Base-by-base conservation (phyloP, 2,888 invertebrate species). In the Pristionchus entomophagus region DNA sequence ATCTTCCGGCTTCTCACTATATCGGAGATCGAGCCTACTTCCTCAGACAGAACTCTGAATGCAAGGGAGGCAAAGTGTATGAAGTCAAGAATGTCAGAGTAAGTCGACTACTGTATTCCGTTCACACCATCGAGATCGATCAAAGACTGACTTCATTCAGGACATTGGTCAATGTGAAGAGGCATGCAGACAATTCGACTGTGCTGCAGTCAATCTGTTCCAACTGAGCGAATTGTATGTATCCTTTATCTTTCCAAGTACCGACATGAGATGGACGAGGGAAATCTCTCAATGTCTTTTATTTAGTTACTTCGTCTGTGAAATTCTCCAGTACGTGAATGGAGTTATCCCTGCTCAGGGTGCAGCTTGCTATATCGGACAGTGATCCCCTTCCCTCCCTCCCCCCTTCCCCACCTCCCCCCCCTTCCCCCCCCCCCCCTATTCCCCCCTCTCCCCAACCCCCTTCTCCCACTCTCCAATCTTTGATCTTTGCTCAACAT, bases 151-250 rank as follows among this genome's bases (percentile, higher is more conserved):
- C 49, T 84, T 5, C 8, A 6, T 85, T 38, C 73, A 92, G 91
- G 93, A 93, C 86, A 92, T 93, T 82, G 92, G 93, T 78, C 91
- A 93, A 82, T 93, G 93, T 88, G 92, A 93, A 85, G 91, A 91
- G 81, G 92, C 93, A 2, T 93, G 93, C 77, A 88, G 91, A 22
- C 91, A 91, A 80, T 91, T 91, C 82, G 91, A 93, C 56, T 93
- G 93, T 83, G 89, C 88, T 26, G 93, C 91, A 41, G 92, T 93
- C 32, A 93, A 93, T 86, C 90, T 93, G 0, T 93, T 90, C 89
- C 92, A 93, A 85, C 56, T 89, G n/a, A 87, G 88, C 26, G 59
- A 82, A 78, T 84, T 84, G 56, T 65, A n/a, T 8, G 62, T 65
- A 5, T 62, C 12, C 0, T 38, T 69, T 1, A 69, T 35, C 65